Conservation (phyloP, 2,888 invertebrate genomes). For the Conistra vaccinii region DNA sequence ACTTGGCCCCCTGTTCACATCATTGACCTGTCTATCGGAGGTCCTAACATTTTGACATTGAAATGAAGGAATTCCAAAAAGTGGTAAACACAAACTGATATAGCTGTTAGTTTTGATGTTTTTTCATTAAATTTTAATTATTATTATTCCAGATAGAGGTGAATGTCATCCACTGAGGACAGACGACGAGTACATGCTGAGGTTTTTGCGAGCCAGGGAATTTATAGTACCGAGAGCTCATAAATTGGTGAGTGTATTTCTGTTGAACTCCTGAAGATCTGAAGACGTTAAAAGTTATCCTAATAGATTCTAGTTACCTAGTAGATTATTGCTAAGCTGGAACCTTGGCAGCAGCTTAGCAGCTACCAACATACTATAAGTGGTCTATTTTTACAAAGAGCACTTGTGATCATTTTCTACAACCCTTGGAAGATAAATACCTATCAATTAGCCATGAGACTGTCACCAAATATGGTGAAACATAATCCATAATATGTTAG, state of each 20-base stretch:
- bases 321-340: neutral
- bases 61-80: neutral
- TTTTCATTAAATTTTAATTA: neutral
- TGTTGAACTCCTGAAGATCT: neutral
- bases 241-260: slow-evolving; percentile 76
- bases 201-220: slow-evolving; percentile 80
- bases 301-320: neutral
- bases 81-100: neutral
- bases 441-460: too few relatives aligned
- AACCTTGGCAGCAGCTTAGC: neutral
- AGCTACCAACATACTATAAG: neutral
- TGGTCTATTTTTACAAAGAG: too few relatives aligned
- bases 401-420: neutral
- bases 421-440: neutral
- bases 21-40: neutral
- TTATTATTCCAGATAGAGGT: slow-evolving; percentile 78
- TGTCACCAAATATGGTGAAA: too few relatives aligned
- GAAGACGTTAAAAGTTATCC: neutral
- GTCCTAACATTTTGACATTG: neutral
- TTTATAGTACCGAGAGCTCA: slow-evolving; percentile 84
- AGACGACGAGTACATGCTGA: slow-evolving; percentile 81
- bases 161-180: slow-evolving; percentile 81
- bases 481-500: too few relatives aligned
- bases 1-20: too few relatives aligned
- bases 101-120: neutral